phyloP scores from a whole-genome alignment of 2,888 invertebrate genomes.

The Conops quadrifasciatus region DNA sequence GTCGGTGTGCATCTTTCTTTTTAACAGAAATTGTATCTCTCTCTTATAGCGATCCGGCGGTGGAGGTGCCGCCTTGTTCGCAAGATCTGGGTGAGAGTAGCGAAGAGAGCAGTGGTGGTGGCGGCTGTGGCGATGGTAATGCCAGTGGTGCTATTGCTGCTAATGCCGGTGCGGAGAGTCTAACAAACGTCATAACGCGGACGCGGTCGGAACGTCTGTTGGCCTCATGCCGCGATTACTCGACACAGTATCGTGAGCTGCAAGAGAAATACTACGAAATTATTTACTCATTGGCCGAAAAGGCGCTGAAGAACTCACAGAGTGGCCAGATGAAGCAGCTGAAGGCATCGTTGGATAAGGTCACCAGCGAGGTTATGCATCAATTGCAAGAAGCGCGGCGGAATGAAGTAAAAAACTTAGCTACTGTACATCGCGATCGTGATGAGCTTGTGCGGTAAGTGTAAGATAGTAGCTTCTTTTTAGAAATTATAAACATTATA shows the following conservation, averaged over 20 bases:
- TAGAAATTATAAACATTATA: too few relatives aligned
- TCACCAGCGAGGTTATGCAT: constrained; percentile 79
- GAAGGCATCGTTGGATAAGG: constrained; percentile 74
- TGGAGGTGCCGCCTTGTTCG: constrained; percentile 66
- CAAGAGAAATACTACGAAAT: constrained; percentile 86
- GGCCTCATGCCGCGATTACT: constrained; percentile 73
- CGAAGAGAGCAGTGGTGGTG: constrained; percentile 55
- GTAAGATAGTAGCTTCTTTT: too few relatives aligned
- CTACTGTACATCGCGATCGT: constrained; percentile 88
- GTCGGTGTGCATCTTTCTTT: constrained; percentile 40
- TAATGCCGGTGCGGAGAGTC: constrained; percentile 63
- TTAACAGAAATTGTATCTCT: constrained; percentile 62
- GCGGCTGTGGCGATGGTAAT: constrained; percentile 44
- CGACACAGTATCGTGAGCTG: constrained; percentile 77
- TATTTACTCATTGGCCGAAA: constrained; percentile 80
- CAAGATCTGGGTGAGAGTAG: constrained; percentile 66
- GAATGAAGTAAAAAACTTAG: constrained; percentile 86
- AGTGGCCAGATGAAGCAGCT: constrained; percentile 82
- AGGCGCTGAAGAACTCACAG: constrained; percentile 81
- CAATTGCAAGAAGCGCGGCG: constrained; percentile 83
- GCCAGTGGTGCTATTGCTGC: constrained; percentile 51
- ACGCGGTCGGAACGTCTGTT: constrained; percentile 74
- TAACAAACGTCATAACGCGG: constrained; percentile 62
- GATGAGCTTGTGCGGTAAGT: constrained; percentile 87
- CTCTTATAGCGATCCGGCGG: constrained; percentile 61